These are phyloP conservation scores for Thaleichthys pacificus DNA, from an alignment of 2,797 vertebrate genomes.

Conservation along the genomic window DNA sequence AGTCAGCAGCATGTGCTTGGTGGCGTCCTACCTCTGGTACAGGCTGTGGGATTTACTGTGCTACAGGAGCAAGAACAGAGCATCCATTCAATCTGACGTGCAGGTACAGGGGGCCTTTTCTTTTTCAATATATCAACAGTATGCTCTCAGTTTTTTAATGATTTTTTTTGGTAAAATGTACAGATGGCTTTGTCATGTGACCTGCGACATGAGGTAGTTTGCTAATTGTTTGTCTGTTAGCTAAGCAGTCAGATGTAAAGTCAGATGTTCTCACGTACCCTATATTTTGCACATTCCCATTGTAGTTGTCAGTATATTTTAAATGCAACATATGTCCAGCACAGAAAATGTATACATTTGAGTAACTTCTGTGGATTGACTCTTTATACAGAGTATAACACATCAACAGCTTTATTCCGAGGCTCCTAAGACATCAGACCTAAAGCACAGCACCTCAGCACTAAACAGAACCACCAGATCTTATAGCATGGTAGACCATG, in stretches of 20 bases:
- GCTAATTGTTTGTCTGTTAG: neutral
- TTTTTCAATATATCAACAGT: no score
- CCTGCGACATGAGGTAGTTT: neutral
- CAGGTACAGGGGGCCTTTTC: conserved; percentile 77
- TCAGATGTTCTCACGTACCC: no score
- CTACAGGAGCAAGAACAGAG: conserved; percentile 70
- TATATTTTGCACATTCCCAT: no score
- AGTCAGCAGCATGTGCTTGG: conserved; percentile 78
- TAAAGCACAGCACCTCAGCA: neutral
- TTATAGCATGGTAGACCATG: neutral
- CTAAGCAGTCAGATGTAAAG: no score
- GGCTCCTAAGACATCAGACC: neutral
- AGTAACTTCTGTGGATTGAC: no score
- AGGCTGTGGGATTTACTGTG: conserved; percentile 76
- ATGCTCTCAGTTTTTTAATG: neutral
- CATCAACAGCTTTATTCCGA: neutral
- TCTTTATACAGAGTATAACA: neutral
- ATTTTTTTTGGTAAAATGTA: neutral
- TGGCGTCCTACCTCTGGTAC: conserved; percentile 82
- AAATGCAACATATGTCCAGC: no score
- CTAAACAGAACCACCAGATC: conserved; percentile 9
- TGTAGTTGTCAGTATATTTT: no score
- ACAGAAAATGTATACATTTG: no score
- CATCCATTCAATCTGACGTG: conserved; percentile 56
- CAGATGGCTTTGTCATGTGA: neutral